Conservation (phyloP, 1,140 invertebrate genomes). For the Bombus breviceps region DNA sequence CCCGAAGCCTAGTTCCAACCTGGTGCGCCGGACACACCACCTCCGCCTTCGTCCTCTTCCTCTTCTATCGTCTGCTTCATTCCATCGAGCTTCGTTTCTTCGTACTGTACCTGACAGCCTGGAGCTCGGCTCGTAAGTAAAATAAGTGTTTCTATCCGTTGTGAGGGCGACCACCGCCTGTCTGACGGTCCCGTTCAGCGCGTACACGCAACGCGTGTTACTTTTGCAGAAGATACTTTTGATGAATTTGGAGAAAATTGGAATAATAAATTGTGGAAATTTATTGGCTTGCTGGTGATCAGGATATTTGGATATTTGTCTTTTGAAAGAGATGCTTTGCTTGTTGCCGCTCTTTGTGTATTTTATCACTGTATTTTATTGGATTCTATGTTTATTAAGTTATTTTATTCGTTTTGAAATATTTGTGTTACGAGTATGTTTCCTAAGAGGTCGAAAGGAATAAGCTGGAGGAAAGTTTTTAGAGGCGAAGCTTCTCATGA, state of each 20-base stretch:
- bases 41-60: slow-evolving; percentile 23
- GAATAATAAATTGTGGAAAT: neutral
- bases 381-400: neutral
- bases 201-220: neutral
- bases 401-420: neutral
- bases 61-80: neutral
- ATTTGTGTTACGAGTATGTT: neutral
- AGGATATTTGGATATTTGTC: neutral
- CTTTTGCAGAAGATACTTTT: neutral
- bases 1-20: slow-evolving; percentile 32
- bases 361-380: too few species aligned
- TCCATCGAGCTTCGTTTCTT: neutral
- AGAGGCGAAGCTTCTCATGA: too few species aligned
- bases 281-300: neutral
- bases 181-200: neutral
- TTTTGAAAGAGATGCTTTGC: neutral
- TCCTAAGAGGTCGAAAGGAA: too few species aligned
- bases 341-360: neutral
- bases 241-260: neutral
- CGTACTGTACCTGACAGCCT: slow-evolving; percentile 9
- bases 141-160: slow-evolving; percentile 39
- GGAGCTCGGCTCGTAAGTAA: slow-evolving; percentile 2
- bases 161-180: slow-evolving; percentile 25
- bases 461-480: too few species aligned
- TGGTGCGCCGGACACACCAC: slow-evolving; percentile 5